These are phyloP conservation scores for Mesoclemmys tuberculata DNA, from an alignment of 2,113 vertebrate species.

Conservation along the genomic window DNA sequence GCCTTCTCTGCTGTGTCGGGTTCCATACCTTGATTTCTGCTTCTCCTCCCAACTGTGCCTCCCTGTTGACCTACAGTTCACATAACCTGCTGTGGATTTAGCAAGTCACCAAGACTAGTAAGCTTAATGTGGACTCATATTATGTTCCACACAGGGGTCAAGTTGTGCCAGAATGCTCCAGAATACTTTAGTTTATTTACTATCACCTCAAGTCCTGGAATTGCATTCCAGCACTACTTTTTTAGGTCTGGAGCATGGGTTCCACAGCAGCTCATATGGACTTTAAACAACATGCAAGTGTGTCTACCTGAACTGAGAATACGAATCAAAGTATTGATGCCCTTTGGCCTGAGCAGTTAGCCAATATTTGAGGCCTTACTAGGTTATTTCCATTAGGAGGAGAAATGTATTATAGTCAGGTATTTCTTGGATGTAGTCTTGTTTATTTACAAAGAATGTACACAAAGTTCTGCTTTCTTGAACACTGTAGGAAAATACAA, in stretches of 20 bases:
- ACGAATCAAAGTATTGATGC: background rate
- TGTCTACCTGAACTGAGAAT: no score
- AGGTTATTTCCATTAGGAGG: background rate
- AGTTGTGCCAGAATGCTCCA: no score
- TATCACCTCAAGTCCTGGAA: no score
- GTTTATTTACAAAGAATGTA: background rate
- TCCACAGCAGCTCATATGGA: background rate
- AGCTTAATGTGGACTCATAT: background rate
- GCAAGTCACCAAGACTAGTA: background rate
- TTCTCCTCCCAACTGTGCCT: background rate
- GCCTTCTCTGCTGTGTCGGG: background rate
- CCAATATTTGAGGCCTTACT: background rate
- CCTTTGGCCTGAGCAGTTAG: background rate
- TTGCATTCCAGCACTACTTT: no score
- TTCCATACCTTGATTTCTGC: background rate
- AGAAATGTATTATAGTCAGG: background rate
- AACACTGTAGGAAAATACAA: background rate
- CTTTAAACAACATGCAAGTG: background rate
- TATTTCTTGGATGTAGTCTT: background rate
- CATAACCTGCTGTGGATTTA: background rate
- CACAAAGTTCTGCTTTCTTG: background rate
- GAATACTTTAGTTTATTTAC: no score
- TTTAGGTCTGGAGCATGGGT: background rate
- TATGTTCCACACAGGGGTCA: background rate
- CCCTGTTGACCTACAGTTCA: background rate